Percentiles rank a stretch among this genome's conserved stretches.
Conservation (phyloP, 2,888 invertebrate genomes). For the Bombylius discolor region DNA sequence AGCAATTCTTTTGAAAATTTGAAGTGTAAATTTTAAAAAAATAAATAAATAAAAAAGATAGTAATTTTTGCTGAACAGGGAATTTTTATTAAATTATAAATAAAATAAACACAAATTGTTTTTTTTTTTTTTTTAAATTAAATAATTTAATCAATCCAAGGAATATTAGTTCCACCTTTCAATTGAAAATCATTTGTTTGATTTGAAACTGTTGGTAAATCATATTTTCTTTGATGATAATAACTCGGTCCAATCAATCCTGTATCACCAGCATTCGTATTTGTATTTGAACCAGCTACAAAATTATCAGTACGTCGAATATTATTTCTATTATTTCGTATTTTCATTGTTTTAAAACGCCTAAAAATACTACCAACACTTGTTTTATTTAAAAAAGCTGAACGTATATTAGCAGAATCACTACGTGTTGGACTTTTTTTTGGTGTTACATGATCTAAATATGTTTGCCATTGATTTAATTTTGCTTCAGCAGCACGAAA, state of each 20-base stretch:
- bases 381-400: constrained; percentile 2
- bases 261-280: no score
- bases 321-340: background rate
- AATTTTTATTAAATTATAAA: no score
- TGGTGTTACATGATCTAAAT: constrained; percentile 22
- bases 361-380: constrained; percentile 5
- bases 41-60: no score
- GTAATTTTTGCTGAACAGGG: no score
- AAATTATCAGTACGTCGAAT: constrained; percentile 4
- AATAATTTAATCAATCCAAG: background rate
- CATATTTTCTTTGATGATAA: background rate
- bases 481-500: constrained; percentile 32
- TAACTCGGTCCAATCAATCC: no score
- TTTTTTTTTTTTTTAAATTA: no score
- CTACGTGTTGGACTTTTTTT: background rate
- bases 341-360: constrained; percentile 1
- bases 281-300: background rate
- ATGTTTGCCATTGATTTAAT: constrained; percentile 30
- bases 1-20: no score
- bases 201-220: background rate
- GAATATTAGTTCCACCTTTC: background rate
- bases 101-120: no score
- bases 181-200: background rate
- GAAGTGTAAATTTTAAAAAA: no score
- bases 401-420: background rate